Evolutionary conservation across 2,888 invertebrate species (phyloP), one percentile per base, ranked within the genome.

Genomic region (Macrophya annulata): DNA sequence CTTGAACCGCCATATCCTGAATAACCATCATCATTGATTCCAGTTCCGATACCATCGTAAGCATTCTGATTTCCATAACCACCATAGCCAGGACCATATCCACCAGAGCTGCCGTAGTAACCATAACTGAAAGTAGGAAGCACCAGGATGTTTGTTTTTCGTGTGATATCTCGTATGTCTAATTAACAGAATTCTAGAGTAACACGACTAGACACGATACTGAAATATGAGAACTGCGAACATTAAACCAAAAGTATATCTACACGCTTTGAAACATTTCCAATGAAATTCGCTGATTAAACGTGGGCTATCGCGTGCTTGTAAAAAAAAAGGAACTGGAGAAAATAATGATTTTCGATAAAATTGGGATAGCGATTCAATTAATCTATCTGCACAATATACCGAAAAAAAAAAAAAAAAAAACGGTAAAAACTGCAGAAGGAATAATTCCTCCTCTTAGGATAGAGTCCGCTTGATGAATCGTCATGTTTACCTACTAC

Each of bases 111-210:
- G 59, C 87, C 87, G 76, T 90, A 90, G 85, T 90, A 91, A 1
- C 91, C 91, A 37, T 89, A 91, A 12, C 91, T 91, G 77, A 0
- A 77, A 48, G 76, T 0, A 43, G 85, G 51, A 25, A 25, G 5
- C 40, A 9, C 12, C 43, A 43, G 17, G 21, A 43, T 21, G 25
- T 81, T 81, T 62, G 40, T 62, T 62, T 8, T 40, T 17, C 51
- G n/a, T 31, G 10, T 17, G 37, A 51, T 5, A 62, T 21, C 62
- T 59, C 0, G 43, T 6, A 59, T 51, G 15, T 5, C 40, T 62
- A 81, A 62, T 62, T 62, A 43, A 62, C 40, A 12, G 25, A 81
- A 17, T 81, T 43, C 8, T 5, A 51, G 40, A 40, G 15, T 12
- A 62, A 21, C 21, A 4, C 37, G 43, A 62, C 9, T 15, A 9